These are phyloP conservation scores for Drosophila atripex DNA, from an alignment of 2,888 invertebrate species.

Conservation along the genomic window DNA sequence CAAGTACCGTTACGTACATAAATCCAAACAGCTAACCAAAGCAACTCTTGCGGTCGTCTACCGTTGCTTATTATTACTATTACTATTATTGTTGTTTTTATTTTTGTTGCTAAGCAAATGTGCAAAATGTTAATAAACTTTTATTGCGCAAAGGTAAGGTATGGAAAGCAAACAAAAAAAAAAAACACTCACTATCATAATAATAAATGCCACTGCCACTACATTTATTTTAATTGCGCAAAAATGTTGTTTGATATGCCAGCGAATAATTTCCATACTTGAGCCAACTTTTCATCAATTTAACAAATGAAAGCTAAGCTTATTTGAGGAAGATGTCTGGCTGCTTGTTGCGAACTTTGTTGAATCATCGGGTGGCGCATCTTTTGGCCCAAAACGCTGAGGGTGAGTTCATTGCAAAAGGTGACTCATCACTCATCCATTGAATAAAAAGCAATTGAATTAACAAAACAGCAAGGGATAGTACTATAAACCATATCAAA, in stretches of 20 bases:
- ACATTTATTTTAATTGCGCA: slow-evolving; percentile 66
- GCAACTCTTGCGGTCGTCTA: slow-evolving; percentile 68
- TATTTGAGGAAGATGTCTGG: no score
- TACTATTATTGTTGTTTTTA: slow-evolving; percentile 26
- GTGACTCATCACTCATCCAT: slow-evolving; percentile 12
- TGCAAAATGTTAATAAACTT: slow-evolving; percentile 74
- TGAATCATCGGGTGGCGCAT: slow-evolving; percentile 24
- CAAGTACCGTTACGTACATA: slow-evolving; percentile 68
- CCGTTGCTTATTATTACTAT: slow-evolving; percentile 33
- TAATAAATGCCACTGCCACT: slow-evolving; percentile 44
- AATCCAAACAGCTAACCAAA: slow-evolving; percentile 56
- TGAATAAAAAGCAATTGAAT: background rate
- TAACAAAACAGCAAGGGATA: background rate
- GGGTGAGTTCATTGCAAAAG: slow-evolving; percentile 34
- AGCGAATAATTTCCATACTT: slow-evolving; percentile 51
- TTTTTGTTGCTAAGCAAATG: slow-evolving; percentile 58
- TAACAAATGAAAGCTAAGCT: slow-evolving; percentile 18
- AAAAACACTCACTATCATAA: slow-evolving; percentile 11
- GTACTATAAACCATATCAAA: background rate
- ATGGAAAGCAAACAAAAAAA: slow-evolving; percentile 9
- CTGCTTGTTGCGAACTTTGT: slow-evolving; percentile 11
- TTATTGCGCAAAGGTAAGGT: slow-evolving; percentile 65
- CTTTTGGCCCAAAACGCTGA: slow-evolving; percentile 14
- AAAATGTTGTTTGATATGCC: slow-evolving; percentile 50
- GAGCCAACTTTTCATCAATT: slow-evolving; percentile 33